A percentile compares a stretch with the other conserved stretches of the same genome.
Evolutionary conservation across 2,797 vertebrate species (phyloP).

Genomic region (Acrocephalus scirpaceus): DNA sequence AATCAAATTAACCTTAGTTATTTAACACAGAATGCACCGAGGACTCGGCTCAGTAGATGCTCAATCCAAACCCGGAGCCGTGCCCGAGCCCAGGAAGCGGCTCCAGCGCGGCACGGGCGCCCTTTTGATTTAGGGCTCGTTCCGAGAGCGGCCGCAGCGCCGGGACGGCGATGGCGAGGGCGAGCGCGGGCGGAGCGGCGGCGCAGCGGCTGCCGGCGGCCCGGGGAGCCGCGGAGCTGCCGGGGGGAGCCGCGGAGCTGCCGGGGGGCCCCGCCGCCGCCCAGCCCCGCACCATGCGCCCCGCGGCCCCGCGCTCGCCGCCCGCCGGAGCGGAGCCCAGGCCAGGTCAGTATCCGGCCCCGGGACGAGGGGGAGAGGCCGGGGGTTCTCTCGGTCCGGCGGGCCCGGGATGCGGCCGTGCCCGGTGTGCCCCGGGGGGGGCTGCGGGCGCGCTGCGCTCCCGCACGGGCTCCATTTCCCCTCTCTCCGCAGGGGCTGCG

Average conservation of each 20-base stretch:
- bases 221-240: neutral
- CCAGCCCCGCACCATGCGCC: neutral
- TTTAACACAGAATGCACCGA: conserved; percentile 47
- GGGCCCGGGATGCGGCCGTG: neutral
- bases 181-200: neutral
- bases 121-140: neutral
- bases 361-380: neutral
- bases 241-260: neutral
- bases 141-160: neutral
- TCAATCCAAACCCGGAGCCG: neutral
- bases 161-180: neutral
- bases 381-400: neutral
- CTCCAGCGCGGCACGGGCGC: neutral
- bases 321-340: neutral
- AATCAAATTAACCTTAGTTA: conserved; percentile 74
- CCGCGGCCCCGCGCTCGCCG: neutral
- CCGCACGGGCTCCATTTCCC: neutral
- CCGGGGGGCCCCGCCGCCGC: neutral
- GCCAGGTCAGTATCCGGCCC: neutral
- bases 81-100: neutral
- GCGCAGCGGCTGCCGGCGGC: neutral
- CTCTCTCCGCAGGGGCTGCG: neutral
- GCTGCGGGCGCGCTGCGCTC: neutral
- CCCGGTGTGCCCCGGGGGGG: neutral
- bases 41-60: conserved; percentile 23